Conservation (phyloP, 2,888 invertebrate species). For the Meteorus cinctellus region DNA sequence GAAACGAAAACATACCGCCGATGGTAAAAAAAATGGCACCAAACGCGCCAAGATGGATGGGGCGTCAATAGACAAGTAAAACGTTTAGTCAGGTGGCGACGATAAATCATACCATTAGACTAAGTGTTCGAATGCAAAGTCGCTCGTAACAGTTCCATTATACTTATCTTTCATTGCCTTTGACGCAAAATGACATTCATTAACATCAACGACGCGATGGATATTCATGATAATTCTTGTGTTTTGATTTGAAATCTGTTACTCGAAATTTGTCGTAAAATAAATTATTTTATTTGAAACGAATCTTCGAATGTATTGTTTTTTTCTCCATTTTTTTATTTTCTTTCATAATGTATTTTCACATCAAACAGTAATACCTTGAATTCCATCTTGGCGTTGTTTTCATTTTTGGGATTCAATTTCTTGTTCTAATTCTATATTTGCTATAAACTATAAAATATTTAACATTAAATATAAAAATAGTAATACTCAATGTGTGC, state of each 20-base stretch:
- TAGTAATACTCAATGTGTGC: conserved; percentile 50
- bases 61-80: conserved; percentile 70
- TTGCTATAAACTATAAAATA: background rate
- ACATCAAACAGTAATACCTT: conserved; percentile 57
- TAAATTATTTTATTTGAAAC: conserved; percentile 51
- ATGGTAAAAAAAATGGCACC: conserved; percentile 73
- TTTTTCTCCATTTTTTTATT: conserved; percentile 52
- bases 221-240: conserved; percentile 40
- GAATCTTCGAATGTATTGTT: conserved; percentile 52
- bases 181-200: conserved; percentile 24
- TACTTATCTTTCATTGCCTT: conserved; percentile 18
- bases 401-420: conserved; percentile 42
- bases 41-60: conserved; percentile 71
- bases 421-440: background rate
- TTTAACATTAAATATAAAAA: background rate
- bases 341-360: conserved; percentile 58
- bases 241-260: conserved; percentile 50
- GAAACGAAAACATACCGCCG: conserved; percentile 71
- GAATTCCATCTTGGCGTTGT: conserved; percentile 60
- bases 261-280: conserved; percentile 48
- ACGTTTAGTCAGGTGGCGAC: conserved; percentile 55
- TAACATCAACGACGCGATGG: conserved; percentile 26
- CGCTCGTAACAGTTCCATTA: conserved; percentile 44
- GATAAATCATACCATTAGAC: conserved; percentile 50
- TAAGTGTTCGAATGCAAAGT: conserved; percentile 49